These are phyloP conservation scores for Sternotherus odoratus DNA, from an alignment of 2,797 vertebrate genomes.

Conservation along the genomic window DNA sequence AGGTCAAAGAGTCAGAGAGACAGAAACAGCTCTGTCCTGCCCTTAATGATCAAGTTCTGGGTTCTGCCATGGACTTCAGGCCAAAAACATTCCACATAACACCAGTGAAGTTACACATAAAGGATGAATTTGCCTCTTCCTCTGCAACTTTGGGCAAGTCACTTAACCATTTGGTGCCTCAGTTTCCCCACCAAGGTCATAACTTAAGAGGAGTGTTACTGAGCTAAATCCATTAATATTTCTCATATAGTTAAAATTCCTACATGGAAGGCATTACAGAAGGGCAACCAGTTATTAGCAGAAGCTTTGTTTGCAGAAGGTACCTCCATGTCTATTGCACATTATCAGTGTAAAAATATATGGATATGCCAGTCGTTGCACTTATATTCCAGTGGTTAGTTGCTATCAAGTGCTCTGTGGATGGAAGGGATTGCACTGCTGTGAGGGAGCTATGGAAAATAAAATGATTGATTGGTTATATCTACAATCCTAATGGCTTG, in stretches of 20 bases:
- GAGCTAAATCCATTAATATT: not conserved
- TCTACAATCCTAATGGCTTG: constrained; percentile 48
- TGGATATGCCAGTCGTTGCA: not conserved
- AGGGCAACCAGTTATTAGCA: not conserved
- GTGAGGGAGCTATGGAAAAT: rapidly evolving
- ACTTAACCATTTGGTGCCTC: not conserved
- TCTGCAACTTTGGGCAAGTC: rapidly evolving
- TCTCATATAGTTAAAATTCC: not conserved
- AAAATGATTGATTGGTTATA: not conserved
- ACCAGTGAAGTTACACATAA: rapidly evolving
- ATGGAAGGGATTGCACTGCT: not conserved
- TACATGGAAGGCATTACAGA: not conserved
- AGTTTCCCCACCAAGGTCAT: not conserved
- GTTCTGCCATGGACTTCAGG: rapidly evolving
- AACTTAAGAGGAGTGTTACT: rapidly evolving
- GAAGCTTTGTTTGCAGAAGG: not conserved
- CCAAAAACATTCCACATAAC: not conserved
- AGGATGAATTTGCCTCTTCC: not conserved
- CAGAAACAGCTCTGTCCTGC: no score
- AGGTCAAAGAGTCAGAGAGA: not conserved
- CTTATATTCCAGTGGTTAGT: not conserved
- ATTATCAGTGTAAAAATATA: not conserved
- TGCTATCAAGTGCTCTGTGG: not conserved
- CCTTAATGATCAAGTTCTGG: not conserved
- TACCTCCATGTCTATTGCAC: not conserved